Evolutionary conservation across 1,140 invertebrate species (phyloP).

Genomic region (Ceratitis capitata): DNA sequence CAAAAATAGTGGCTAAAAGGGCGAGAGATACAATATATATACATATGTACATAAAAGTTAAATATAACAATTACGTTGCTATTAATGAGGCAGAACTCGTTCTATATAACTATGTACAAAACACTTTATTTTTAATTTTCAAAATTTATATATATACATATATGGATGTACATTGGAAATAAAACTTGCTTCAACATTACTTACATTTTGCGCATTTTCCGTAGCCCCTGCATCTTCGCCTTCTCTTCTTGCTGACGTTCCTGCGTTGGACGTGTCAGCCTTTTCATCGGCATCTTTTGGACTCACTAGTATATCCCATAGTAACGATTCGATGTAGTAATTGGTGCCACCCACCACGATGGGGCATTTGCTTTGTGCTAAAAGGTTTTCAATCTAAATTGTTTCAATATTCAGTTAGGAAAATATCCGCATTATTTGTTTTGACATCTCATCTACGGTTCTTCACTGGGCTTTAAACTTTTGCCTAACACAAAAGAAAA

Average conservation of each 20-base stretch:
- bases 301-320: conserved; percentile 86
- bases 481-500: too few relatives aligned
- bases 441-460: too few relatives aligned
- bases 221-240: neutral
- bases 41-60: neutral
- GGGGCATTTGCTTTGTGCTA: conserved; percentile 79
- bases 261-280: neutral
- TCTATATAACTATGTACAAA: too few relatives aligned
- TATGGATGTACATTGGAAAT: too few relatives aligned
- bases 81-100: too few relatives aligned
- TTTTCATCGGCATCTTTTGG: neutral
- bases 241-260: too few relatives aligned
- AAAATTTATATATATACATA: too few relatives aligned
- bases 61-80: neutral
- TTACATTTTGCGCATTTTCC: conserved; percentile 42
- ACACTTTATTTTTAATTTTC: too few relatives aligned
- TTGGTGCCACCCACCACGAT: conserved; percentile 98
- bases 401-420: neutral
- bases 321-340: conserved; percentile 97
- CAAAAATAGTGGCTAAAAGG: conserved; percentile 37
- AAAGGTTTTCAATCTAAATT: conserved; percentile 75
- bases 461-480: too few relatives aligned
- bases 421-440: neutral
- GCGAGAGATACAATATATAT: too few relatives aligned
- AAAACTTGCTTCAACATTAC: neutral